Evolutionary conservation across 1,140 invertebrate species (phyloP), one percentile per base, ranked within the genome.

Genomic region (Anastrepha ludens): DNA sequence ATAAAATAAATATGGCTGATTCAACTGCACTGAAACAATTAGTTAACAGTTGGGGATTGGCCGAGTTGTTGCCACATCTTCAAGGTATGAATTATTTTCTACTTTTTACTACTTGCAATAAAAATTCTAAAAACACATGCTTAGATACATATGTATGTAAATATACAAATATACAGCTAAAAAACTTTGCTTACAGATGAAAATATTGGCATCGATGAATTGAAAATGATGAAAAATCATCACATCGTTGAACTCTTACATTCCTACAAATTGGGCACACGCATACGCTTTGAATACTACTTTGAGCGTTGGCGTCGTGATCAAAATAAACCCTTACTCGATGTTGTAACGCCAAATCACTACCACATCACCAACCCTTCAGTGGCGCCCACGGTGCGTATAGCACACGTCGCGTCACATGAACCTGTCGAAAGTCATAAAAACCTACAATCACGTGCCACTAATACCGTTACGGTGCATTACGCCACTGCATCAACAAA

Each of bases 211-310:
- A 90, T 89, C 58, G 91, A 92, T 55, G 91, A 91, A 50, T 60
- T 92, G 85, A 90, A 91, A 86, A 92, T 92, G 90, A 89, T 92
- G 3, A 90, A 91, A 81, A 88, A 88, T 0, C 89, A 91, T 78
- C 91, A 92, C 62, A 20, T 92, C 3, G 86, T 87, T 2, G 90
- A 91, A n/a, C 74, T 91, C 9, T 85, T 92, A 47, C 74, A 89
- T 4, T 90, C 91, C 47, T 90, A 91, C 86, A 89, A 90, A 3
- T 50, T 87, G 17, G 88, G 88, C 41, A 74, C 74, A 29, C 41
- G 78, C 20, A 85, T 88, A 44, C 86, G 86, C 0, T 88, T 88
- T 67, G 86, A 88, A 59, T 60, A 88, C 67, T 65, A 88, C 44
- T 87, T 88, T 29, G 70, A 87, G 47, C 74, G 90, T 6, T 92